Evolutionary conservation across 2,888 invertebrate genomes (phyloP), one percentile per base, ranked within the genome.

Genomic region (Macrophya alboannulata): DNA sequence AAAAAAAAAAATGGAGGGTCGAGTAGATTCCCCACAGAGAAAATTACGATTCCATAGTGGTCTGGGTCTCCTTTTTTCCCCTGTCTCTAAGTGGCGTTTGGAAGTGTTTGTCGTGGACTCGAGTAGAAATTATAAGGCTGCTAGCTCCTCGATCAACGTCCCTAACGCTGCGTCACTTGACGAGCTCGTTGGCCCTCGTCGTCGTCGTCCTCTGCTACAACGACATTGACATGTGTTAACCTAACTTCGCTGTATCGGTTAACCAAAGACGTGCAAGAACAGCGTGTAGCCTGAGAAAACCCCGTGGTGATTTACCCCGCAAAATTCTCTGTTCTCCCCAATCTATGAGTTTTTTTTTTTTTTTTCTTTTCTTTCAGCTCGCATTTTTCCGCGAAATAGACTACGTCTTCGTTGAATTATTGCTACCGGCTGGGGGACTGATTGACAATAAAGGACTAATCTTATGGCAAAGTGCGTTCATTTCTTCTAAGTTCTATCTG

Each of bases 131-230:
- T 81, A 81, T 21, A 43, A 81, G 43, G 62, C 40, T 43, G n/a
- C 10, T 40, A 43, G 81, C 40, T 81, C 81, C 81, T 81, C 81
- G 81, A 59, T 81, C 81, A 81, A 81, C 40, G 81, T 81, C 81
- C 81, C n/a, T 40, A 81, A 37, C 59, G 62, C 48, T 15, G 21
- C 43, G 81, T 81, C 59, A 62, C 62, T 81, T 81, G 81, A 81
- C 59, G 62, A 81, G 59, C 81, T 81, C 17, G 81, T 81, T 62
- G 81, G 59, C 81, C 62, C 62, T 81, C 62, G 43, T 81, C 62
- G 62, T 81, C n/a, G n/a, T 62, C 43, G 62, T 62, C 31, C 12
- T 62, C 59, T n/a, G 25, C 25, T n/a, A 62, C 40, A 48, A 76
- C 77, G 77, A 51, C 77, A 17, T 55, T 77, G 77, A 77, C 77